Evolutionary conservation across 2,797 vertebrate genomes (phyloP).

Genomic region (Paratrypauchen microcephalus): DNA sequence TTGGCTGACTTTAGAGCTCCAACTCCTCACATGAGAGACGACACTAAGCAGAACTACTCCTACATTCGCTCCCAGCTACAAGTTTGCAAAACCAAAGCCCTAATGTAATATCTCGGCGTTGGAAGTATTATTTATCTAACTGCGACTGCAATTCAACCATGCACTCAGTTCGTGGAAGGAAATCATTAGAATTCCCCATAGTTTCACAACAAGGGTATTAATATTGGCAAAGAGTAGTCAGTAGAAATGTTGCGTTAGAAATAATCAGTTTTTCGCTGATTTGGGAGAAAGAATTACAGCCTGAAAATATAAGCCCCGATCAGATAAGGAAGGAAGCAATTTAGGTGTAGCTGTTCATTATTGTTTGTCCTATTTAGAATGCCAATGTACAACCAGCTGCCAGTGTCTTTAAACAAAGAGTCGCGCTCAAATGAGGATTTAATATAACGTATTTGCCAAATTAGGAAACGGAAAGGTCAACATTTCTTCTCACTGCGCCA

Average conservation of each 20-base stretch:
- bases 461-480: background rate
- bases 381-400: background rate
- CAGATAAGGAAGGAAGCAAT: conserved; percentile 6
- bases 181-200: conserved; percentile 37
- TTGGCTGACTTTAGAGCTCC: conserved; percentile 67
- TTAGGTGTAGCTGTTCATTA: conserved; percentile 27
- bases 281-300: conserved; percentile 26
- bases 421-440: conserved; percentile 8
- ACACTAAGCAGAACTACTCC: conserved; percentile 39
- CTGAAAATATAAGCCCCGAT: conserved; percentile 12
- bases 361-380: conserved; percentile 1
- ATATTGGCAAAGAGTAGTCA: conserved; percentile 41
- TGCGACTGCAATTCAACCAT: conserved; percentile 22
- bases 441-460: conserved; percentile 1
- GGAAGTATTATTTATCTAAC: conserved; percentile 21
- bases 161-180: conserved; percentile 29
- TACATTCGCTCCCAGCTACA: conserved; percentile 31
- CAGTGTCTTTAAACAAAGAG: conserved; percentile 1
- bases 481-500: background rate
- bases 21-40: conserved; percentile 63
- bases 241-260: conserved; percentile 20
- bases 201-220: conserved; percentile 36
- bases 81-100: conserved; percentile 20
- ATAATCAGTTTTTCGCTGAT: conserved; percentile 30
- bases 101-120: conserved; percentile 25